Base-by-base conservation (phyloP, 2,797 vertebrate species). In the Rhabdomys pumilio region DNA sequence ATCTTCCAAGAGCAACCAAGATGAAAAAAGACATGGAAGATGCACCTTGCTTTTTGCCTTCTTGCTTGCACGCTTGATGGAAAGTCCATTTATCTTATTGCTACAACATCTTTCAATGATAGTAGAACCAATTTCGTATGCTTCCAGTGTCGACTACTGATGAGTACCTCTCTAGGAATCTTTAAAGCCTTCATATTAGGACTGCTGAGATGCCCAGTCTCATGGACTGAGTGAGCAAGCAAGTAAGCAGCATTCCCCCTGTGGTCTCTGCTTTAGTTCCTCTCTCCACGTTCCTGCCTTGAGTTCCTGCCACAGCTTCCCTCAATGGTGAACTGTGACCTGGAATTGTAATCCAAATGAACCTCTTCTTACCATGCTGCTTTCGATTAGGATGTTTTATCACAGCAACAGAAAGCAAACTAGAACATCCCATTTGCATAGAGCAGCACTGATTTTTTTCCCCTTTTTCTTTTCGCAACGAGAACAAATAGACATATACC, bases 401-500 rank as follows among this genome's bases (percentile, higher is more conserved):
- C 34, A 72, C 10, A 38, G 34, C 24, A 86, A 17, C 3, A 1
- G 47, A 53, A 55, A 72, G 47, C 59, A 38, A 72, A 53, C 65
- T 8, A 29, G 65, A 72, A 38, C 34, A 17, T 65, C n/a, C 50
- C 4, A 24, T 72, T 53, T 55, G 65, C 12, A 69, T 26, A 14
- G 53, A 2, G 13, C 89, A 83, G 59, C 34, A 57, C 15, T 63
- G 24, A 44, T 31, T 63, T 77, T 77, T 50, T 59, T 83, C 50
- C 34, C 34, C 41, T 89, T 57, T 89, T 50, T 94, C 47, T 82
- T 20, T 90, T 59, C 69, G 67, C 80, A 79, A n/a, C 87, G 75
- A 63, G 55, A 94, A 94, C 76, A 77, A 94, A 95, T 81, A 91
- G 11, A 8, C 85, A 59, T n/a, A 34, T 75, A 38, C 83, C 34